Evolutionary conservation across 2,113 vertebrate species (phyloP).

Genomic region (Oreochromis aureus): DNA sequence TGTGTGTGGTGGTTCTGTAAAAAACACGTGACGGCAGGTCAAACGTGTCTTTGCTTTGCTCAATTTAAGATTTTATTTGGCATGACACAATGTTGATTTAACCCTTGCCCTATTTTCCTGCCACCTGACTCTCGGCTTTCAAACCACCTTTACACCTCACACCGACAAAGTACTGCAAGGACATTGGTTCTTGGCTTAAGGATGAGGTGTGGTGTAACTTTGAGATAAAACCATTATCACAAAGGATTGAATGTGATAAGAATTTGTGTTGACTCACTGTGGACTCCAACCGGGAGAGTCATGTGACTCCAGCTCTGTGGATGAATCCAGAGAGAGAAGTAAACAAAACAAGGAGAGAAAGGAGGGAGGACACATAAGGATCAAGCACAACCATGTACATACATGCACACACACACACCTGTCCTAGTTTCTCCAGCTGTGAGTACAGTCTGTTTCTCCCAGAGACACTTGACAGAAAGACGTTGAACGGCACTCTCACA

Average conservation of each 20-base stretch:
- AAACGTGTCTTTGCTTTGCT: background rate
- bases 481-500: background rate
- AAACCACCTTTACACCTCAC: conserved; percentile 9
- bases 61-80: background rate
- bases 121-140: background rate
- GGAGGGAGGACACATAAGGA: background rate
- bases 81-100: background rate
- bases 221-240: background rate
- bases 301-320: background rate
- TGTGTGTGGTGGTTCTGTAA: background rate
- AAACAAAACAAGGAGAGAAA: conserved; percentile 25
- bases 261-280: background rate
- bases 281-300: conserved; percentile 20
- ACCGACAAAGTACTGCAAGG: background rate
- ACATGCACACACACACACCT: background rate
- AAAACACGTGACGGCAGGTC: background rate
- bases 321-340: conserved; percentile 20
- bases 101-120: background rate
- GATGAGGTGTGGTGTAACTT: background rate
- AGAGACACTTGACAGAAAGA: conserved; percentile 13
- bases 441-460: conserved; percentile 31
- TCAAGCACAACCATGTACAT: background rate
- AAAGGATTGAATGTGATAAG: background rate
- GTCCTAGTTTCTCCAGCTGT: conserved; percentile 38
- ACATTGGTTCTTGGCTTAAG: background rate